Conservation (phyloP, 2,888 invertebrate species). For the Caenorhabditis angaria region DNA sequence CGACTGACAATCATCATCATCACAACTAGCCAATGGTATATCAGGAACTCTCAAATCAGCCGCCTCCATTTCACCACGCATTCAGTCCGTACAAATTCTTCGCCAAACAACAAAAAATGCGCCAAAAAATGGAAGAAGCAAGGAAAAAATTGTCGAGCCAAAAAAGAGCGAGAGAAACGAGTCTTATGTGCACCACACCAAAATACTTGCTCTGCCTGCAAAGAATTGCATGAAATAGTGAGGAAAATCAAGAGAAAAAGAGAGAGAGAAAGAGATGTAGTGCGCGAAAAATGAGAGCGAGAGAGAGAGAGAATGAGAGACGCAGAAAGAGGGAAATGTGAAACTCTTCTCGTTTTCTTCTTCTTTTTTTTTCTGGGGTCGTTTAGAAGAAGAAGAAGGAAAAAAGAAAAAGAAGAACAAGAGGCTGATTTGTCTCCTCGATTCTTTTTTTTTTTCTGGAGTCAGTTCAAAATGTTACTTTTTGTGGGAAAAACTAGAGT, state of each 20-base stretch:
- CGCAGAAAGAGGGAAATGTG: conserved; percentile 14
- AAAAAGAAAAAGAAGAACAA: conserved; percentile 9
- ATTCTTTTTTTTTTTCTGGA: conserved; percentile 1
- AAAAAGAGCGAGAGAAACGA: not conserved
- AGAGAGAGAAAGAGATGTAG: conserved; percentile 8
- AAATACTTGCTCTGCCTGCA: not conserved
- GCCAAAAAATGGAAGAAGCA: conserved; percentile 6
- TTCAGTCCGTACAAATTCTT: not conserved
- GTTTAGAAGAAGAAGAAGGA: conserved; percentile 11
- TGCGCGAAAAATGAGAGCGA: conserved; percentile 12
- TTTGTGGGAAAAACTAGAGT: not conserved
- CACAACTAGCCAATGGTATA: conserved; percentile 63
- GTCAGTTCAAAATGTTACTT: not conserved
- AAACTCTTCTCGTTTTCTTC: conserved; percentile 1
- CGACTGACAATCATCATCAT: conserved; percentile 47
- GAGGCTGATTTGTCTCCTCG: not conserved
- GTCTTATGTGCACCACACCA: not conserved
- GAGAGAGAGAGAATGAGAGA: not conserved
- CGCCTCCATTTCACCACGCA: conserved; percentile 36
- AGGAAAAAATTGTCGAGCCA: not conserved
- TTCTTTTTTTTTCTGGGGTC: conserved; percentile 7
- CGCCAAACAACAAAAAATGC: not conserved
- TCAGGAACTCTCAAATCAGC: conserved; percentile 62
- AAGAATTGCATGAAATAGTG: not conserved
- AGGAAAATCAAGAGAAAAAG: not conserved